These are phyloP conservation scores for Sterna hirundo DNA, from an alignment of 2,113 vertebrate genomes.

Conservation along the genomic window DNA sequence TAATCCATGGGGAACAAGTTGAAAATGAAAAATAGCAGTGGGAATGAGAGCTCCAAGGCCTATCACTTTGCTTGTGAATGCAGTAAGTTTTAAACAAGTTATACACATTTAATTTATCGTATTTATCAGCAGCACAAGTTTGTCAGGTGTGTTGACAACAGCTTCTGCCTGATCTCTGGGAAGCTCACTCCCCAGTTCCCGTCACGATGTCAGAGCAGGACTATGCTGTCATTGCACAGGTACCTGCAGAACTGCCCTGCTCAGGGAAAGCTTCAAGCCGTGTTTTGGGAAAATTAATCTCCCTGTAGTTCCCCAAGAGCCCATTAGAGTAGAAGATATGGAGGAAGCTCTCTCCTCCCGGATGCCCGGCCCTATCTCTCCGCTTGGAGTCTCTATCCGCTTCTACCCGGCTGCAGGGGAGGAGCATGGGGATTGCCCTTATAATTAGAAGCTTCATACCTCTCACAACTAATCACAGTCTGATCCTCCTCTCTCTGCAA, in stretches of 20 bases:
- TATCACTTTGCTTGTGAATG: background rate
- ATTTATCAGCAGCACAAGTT: background rate
- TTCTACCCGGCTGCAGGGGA: background rate
- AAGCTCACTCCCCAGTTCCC: background rate
- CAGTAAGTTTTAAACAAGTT: background rate
- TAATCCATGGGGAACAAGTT: background rate
- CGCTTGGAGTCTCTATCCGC: background rate
- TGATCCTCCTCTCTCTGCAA: background rate
- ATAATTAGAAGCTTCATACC: background rate
- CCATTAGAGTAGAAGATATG: rapidly evolving
- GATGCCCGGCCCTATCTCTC: background rate
- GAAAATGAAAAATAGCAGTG: background rate
- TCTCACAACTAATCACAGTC: background rate
- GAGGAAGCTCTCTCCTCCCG: background rate
- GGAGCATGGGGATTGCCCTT: background rate
- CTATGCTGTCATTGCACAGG: background rate
- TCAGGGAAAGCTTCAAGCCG: background rate
- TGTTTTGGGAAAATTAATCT: background rate
- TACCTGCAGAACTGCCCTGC: background rate
- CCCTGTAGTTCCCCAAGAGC: background rate
- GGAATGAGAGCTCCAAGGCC: background rate
- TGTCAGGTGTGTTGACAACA: background rate
- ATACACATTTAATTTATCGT: background rate
- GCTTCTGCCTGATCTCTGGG: background rate
- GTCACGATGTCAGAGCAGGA: rapidly evolving